Evolutionary conservation across 2,797 vertebrate genomes (phyloP).

Genomic region (Karalla daura): DNA sequence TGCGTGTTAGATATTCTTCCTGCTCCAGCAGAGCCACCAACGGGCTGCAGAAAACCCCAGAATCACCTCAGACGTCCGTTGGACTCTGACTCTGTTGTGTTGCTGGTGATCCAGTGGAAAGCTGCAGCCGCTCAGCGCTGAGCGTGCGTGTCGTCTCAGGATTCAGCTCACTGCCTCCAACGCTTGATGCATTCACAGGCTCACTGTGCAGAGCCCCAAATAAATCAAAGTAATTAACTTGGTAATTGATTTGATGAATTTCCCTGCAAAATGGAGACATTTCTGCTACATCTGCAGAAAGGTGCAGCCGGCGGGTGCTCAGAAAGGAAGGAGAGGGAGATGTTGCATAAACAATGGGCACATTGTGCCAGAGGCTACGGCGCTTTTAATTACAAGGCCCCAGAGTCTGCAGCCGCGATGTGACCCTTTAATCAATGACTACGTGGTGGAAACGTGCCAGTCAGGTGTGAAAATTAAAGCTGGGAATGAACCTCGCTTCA

Average conservation of each 20-base stretch:
- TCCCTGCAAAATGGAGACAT: constrained; percentile 58
- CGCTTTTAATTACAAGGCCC: constrained; percentile 71
- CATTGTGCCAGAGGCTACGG: constrained; percentile 55
- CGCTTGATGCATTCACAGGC: constrained; percentile 59
- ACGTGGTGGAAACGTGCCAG: constrained; percentile 32
- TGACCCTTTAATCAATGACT: constrained; percentile 61
- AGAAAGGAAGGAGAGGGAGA: constrained; percentile 49
- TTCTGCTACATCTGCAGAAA: constrained; percentile 73
- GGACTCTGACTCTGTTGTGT: constrained; percentile 52
- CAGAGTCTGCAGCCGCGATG: constrained; percentile 21
- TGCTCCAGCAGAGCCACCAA: neutral
- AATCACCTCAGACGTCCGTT: no score
- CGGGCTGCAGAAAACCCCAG: neutral
- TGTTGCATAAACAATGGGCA: constrained; percentile 65
- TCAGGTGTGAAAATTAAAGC: constrained; percentile 23
- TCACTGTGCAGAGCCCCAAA: constrained; percentile 69
- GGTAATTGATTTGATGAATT: constrained; percentile 80
- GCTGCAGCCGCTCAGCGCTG: constrained; percentile 54
- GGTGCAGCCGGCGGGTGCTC: constrained; percentile 30
- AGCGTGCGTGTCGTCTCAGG: constrained; percentile 64
- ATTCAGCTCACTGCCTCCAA: constrained; percentile 63
- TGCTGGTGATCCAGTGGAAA: constrained; percentile 68
- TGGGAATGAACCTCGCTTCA: constrained; percentile 9
- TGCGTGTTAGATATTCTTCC: neutral
- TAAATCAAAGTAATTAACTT: constrained; percentile 84